These are phyloP conservation scores for Thamnophis sirtalis DNA, from an alignment of 2,113 vertebrate species.

Conservation along the genomic window DNA sequence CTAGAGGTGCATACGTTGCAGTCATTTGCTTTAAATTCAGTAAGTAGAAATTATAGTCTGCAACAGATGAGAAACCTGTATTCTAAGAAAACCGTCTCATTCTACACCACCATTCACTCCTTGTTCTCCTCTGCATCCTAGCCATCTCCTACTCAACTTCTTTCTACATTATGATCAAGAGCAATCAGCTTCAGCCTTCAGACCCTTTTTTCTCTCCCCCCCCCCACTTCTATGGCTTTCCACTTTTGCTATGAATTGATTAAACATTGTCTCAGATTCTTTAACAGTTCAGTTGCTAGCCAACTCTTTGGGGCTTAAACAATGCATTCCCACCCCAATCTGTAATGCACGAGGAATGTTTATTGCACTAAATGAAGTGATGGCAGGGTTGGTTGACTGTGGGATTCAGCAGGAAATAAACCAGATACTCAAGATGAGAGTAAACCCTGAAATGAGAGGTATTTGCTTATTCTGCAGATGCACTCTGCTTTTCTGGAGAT, in stretches of 20 bases:
- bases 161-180: neutral
- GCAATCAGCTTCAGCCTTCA: neutral
- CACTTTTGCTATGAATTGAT: neutral
- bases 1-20: too few species aligned
- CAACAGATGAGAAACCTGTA: neutral
- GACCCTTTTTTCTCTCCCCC: neutral
- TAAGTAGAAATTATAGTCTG: neutral
- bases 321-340: neutral
- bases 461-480: neutral
- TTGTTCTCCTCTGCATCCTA: conserved; percentile 34
- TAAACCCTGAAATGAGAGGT: neutral
- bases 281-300: neutral
- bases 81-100: neutral
- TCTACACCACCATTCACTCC: conserved; percentile 15
- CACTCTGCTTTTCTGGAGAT: neutral
- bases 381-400: neutral
- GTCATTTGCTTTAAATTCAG: neutral
- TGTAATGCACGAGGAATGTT: neutral
- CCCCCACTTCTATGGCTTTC: neutral
- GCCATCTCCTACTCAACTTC: neutral
- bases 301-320: neutral
- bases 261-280: neutral
- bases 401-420: neutral
- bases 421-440: neutral
- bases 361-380: neutral